Evolutionary conservation across 2,113 vertebrate genomes (phyloP).

Genomic region (Chitala chitala): DNA sequence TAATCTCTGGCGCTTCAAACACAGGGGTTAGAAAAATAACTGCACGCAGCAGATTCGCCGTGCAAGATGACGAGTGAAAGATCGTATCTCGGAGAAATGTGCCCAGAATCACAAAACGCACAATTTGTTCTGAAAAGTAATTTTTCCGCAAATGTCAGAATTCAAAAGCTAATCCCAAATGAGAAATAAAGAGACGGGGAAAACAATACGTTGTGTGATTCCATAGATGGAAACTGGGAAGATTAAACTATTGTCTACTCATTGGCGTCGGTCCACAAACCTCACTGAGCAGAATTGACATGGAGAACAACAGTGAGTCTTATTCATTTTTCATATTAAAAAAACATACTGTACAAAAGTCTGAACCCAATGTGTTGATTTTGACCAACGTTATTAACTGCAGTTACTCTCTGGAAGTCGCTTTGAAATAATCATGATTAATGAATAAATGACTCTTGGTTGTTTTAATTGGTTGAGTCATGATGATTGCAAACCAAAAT

Average conservation of each 20-base stretch:
- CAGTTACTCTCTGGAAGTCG: no score
- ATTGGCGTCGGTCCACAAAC: background rate
- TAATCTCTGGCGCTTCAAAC: slow-evolving; percentile 44
- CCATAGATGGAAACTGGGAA: background rate
- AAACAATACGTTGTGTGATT: background rate
- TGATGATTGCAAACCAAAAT: no score
- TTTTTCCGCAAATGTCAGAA: background rate
- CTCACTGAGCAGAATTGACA: no score
- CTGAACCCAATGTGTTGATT: no score
- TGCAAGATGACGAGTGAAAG: slow-evolving; percentile 50
- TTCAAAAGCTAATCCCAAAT: background rate
- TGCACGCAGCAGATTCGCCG: slow-evolving; percentile 50
- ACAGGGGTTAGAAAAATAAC: slow-evolving; percentile 46
- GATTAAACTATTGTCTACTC: background rate
- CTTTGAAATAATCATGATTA: no score
- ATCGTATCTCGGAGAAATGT: slow-evolving; percentile 32
- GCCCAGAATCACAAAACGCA: background rate
- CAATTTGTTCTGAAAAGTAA: background rate
- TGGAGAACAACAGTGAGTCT: no score
- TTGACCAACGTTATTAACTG: no score
- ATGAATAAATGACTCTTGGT: no score
- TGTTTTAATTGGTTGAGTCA: no score
- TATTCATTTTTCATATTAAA: no score
- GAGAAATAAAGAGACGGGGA: background rate
- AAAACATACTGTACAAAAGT: no score